Percentiles rank a stretch among this genome's conserved stretches.
phyloP scores from a whole-genome alignment of 1,140 invertebrate genomes.

The Papilio glaucus region DNA sequence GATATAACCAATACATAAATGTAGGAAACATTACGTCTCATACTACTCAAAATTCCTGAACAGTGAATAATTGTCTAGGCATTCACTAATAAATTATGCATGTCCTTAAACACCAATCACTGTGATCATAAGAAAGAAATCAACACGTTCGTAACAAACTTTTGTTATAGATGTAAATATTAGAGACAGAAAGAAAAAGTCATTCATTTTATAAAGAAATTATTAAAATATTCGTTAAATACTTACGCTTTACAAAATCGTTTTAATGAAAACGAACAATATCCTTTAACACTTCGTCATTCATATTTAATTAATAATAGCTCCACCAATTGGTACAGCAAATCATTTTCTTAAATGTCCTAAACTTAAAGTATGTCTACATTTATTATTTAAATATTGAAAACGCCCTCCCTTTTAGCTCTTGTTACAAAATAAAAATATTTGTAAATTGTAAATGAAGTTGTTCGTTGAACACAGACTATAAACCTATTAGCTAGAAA shows the following conservation, averaged over 20 bases:
- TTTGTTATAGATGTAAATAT: not conserved
- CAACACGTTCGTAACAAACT: not conserved
- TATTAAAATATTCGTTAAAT: not conserved
- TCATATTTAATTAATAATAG: not conserved
- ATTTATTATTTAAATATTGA: conserved; percentile 12
- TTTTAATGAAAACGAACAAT: not conserved
- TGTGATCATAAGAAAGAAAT: not conserved
- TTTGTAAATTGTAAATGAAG: conserved; percentile 17
- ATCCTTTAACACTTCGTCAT: not conserved
- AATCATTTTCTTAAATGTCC: not conserved
- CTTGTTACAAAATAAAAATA: conserved; percentile 26
- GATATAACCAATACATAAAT: not conserved
- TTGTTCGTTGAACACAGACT: not conserved
- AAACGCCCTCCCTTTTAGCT: not conserved
- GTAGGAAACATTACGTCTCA: conserved; percentile 16
- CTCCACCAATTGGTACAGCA: not conserved
- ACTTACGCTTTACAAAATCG: conserved; percentile 10
- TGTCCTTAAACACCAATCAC: conserved; percentile 25
- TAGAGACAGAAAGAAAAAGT: not conserved
- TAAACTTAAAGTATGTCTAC: not conserved
- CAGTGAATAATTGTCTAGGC: conserved; percentile 19
- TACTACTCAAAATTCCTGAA: conserved; percentile 31
- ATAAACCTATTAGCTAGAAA: too few relatives aligned
- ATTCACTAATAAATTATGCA: conserved; percentile 38
- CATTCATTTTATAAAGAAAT: not conserved